Conservation (phyloP, 2,888 invertebrate genomes). For the Drosophila macrospina region DNA sequence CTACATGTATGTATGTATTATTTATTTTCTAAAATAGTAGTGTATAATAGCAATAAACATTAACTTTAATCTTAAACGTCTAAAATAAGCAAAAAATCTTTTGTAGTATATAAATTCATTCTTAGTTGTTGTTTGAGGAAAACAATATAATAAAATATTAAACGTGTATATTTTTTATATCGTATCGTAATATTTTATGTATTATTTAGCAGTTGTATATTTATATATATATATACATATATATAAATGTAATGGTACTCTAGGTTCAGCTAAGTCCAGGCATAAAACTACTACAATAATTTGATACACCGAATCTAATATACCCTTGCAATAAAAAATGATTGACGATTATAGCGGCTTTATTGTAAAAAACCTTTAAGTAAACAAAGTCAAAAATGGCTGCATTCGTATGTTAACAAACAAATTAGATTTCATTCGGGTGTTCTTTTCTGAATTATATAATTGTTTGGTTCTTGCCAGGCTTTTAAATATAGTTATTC, state of each 20-base stretch:
- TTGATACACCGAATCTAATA: slow-evolving; percentile 18
- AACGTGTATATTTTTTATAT: slow-evolving; percentile 52
- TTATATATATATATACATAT: slow-evolving; percentile 4
- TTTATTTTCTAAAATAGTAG: slow-evolving; percentile 46
- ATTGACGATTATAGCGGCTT: slow-evolving; percentile 11
- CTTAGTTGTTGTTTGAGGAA: slow-evolving; percentile 35
- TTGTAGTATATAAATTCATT: slow-evolving; percentile 36
- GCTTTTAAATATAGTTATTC: slow-evolving; percentile 1
- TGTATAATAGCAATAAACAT: slow-evolving; percentile 50
- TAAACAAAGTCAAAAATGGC: slow-evolving; percentile 14
- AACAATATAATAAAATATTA: slow-evolving; percentile 37
- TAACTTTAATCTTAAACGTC: slow-evolving; percentile 23
- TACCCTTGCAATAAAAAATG: slow-evolving; percentile 8
- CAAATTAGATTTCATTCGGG: slow-evolving; percentile 5
- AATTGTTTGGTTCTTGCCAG: slow-evolving; percentile 4
- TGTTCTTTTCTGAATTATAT: slow-evolving; percentile 1
- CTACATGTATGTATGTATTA: slow-evolving; percentile 58
- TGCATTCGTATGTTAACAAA: slow-evolving; percentile 16
- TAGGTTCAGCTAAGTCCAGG: slow-evolving; percentile 16
- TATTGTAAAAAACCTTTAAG: slow-evolving; percentile 35
- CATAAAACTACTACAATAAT: slow-evolving; percentile 26
- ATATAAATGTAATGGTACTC: slow-evolving; percentile 9
- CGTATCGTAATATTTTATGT: slow-evolving; percentile 25
- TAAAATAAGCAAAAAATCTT: slow-evolving; percentile 35
- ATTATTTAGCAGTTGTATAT: slow-evolving; percentile 36